Evolutionary conservation across 2,797 vertebrate species (phyloP).

Genomic region (Channa striata): DNA sequence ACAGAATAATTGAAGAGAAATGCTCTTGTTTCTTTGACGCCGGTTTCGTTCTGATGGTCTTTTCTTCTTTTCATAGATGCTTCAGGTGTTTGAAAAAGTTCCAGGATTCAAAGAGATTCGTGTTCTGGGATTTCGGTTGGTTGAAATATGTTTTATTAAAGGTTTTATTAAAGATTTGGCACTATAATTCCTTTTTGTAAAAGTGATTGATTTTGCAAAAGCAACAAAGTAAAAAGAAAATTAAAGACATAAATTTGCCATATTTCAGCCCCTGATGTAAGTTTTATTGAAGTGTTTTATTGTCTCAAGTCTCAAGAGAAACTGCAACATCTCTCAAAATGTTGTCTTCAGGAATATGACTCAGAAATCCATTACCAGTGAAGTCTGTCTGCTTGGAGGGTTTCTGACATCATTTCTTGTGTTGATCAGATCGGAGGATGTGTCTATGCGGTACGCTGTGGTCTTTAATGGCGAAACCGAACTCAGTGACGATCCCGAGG

Average conservation of each 20-base stretch:
- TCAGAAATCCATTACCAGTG: slow-evolving; percentile 24
- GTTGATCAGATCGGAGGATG: slow-evolving; percentile 85
- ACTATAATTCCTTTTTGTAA: background rate
- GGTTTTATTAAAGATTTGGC: background rate
- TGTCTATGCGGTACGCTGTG: slow-evolving; percentile 86
- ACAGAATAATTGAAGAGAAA: background rate
- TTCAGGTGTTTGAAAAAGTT: slow-evolving; percentile 91
- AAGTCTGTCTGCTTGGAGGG: slow-evolving; percentile 15
- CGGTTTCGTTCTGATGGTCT: background rate
- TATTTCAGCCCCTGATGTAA: background rate
- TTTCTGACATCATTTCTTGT: slow-evolving; percentile 45
- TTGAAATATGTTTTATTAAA: slow-evolving; percentile 38
- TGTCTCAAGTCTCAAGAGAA: slow-evolving; percentile 22
- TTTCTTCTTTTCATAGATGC: slow-evolving; percentile 83
- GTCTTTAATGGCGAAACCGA: slow-evolving; percentile 90
- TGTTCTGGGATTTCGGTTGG: slow-evolving; percentile 92
- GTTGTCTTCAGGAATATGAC: slow-evolving; percentile 11
- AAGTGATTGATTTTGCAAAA: slow-evolving; percentile 11
- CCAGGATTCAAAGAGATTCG: slow-evolving; percentile 94
- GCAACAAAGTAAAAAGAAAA: slow-evolving; percentile 9
- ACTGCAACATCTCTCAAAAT: background rate
- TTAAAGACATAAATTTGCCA: slow-evolving; percentile 6
- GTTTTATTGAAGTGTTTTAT: slow-evolving; percentile 23
- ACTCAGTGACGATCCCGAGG: slow-evolving; percentile 78
- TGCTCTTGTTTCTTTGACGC: background rate